phyloP scores from a whole-genome alignment of 2,888 invertebrate genomes.

The Hedychridium roseum region DNA sequence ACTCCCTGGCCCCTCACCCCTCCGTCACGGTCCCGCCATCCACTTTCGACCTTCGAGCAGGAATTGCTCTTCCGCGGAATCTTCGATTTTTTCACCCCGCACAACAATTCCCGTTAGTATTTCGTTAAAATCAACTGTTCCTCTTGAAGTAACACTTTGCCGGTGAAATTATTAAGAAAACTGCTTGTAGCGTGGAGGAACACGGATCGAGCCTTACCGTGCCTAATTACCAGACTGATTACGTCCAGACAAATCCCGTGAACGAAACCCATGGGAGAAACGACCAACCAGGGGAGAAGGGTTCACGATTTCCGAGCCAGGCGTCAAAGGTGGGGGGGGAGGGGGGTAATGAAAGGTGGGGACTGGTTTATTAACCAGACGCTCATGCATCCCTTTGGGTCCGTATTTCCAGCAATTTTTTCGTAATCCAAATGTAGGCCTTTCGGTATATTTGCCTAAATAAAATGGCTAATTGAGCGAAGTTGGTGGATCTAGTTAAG shows the following conservation, averaged over 20 bases:
- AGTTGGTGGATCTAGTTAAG: too few relatives aligned
- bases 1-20: slow-evolving; percentile 22
- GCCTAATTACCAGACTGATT: slow-evolving; percentile 55
- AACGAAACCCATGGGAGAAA: slow-evolving; percentile 29
- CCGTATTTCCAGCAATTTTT: background rate
- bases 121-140: too few relatives aligned
- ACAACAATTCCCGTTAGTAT: background rate
- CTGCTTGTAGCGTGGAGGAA: too few relatives aligned
- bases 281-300: slow-evolving; percentile 41
- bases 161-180: too few relatives aligned
- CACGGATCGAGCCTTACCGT: slow-evolving; percentile 31
- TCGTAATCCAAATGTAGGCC: background rate
- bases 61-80: background rate
- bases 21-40: background rate
- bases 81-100: background rate
- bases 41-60: background rate
- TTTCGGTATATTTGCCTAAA: background rate
- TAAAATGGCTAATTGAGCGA: too few relatives aligned
- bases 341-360: slow-evolving; percentile 22
- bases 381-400: slow-evolving; percentile 17
- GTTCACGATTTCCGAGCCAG: slow-evolving; percentile 29
- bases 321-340: slow-evolving; percentile 10
- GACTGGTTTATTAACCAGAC: too few relatives aligned
- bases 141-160: too few relatives aligned
- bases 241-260: slow-evolving; percentile 35